Evolutionary conservation across 2,797 vertebrate genomes (phyloP), one percentile per base, ranked within the genome.

Genomic region (Tamandua tetradactyla): DNA sequence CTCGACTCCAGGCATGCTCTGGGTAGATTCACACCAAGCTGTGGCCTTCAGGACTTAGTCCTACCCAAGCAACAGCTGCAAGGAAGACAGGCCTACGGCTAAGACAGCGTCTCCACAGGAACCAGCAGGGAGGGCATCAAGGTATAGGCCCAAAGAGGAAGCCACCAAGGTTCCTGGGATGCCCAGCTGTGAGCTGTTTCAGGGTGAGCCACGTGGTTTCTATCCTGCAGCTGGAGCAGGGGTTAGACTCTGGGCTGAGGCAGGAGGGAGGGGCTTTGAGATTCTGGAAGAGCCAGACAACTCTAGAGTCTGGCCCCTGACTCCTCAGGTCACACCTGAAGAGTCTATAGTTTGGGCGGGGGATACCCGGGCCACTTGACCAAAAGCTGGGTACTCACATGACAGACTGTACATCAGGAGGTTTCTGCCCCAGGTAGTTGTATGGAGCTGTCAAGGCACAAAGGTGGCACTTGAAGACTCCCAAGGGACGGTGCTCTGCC

Each of bases 401-500:
- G 44, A 99, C 96, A 0, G 98, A 99, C 96, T 95, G 96, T 42
- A 98, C 98, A 95, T 99, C 98, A 1, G 99, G 99, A 37, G 99
- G 99, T 92, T 98, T 99, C 97, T 98, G 98, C 3, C 99, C 99
- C 69, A 98, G 98, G 87, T 99, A 99, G 0, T 93, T 98, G 81
- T 98, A 99, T 0, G 98, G 98, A 55, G 97, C 98, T 2, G 97
- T 97, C 79, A 99, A 95, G 75, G 97, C 98, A 95, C 99, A 99
- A 1, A 99, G 92, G 44, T 98, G 98, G 86, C 99, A 99, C 0
- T 94, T 96, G 89, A 99, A 99, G 49, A 97, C 84, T 37, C 98
- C 98, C 91, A 96, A 42, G 64, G 92, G 95, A 13, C 15, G 35
- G 78, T 80, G 89, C 89, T 96, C 96, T 49, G 95, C 91, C 55